Percentiles rank a stretch among this genome's conserved stretches.
phyloP scores from a whole-genome alignment of 2,888 invertebrate species.

The Auanema freiburgensis region DNA sequence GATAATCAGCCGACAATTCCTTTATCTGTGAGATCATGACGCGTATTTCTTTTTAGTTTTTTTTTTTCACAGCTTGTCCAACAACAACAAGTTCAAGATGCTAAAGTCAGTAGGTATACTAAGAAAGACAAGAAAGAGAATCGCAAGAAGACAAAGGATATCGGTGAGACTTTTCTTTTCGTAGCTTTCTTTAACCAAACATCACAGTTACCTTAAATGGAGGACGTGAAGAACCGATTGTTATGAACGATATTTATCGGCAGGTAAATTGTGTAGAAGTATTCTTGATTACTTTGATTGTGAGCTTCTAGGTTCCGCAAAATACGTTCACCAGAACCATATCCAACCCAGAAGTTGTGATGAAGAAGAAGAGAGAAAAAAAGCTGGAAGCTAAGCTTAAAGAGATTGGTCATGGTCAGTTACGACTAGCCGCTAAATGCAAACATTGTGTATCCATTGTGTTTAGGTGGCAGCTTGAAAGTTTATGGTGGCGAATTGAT shows the following conservation, averaged over 20 bases:
- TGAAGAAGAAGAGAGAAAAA: constrained; percentile 92
- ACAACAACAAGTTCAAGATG: constrained; percentile 65
- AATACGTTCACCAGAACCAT: constrained; percentile 98
- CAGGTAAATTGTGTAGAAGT: constrained; percentile 15
- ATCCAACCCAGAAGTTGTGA: constrained; percentile 98
- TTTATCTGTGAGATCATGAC: constrained; percentile 27
- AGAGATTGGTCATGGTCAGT: constrained; percentile 52
- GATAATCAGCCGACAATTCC: constrained; percentile 34
- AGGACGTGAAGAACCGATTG: constrained; percentile 36
- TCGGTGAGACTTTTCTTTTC: constrained; percentile 24
- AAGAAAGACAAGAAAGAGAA: constrained; percentile 90
- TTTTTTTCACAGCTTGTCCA: constrained; percentile 18
- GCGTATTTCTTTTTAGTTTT: neutral
- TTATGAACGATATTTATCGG: constrained; percentile 15
- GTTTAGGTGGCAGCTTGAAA: constrained; percentile 69
- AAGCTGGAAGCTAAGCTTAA: constrained; percentile 93
- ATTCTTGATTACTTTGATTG: neutral
- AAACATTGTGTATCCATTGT: neutral
- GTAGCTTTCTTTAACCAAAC: too few relatives aligned
- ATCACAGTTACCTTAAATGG: constrained; percentile 44
- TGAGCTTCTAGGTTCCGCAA: constrained; percentile 74
- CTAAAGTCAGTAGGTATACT: constrained; percentile 73
- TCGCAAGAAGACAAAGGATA: constrained; percentile 73
- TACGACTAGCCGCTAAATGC: too few relatives aligned
- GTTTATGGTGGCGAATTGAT: constrained; percentile 95